These are phyloP conservation scores for Platorchestia sp. DNA, from an alignment of 1,140 invertebrate genomes.

Conservation along the genomic window DNA sequence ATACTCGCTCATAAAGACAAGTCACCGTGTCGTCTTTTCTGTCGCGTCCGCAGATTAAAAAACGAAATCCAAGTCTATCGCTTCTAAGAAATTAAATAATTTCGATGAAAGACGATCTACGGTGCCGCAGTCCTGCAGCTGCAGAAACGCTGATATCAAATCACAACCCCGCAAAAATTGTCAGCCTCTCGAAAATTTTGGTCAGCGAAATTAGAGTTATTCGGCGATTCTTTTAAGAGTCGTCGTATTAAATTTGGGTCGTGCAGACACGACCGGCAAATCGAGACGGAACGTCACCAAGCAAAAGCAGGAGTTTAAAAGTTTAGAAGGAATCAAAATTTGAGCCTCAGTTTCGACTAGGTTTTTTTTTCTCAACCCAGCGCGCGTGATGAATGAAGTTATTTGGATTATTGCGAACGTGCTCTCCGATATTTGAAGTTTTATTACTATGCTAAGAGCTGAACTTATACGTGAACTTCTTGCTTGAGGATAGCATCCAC, in stretches of 20 bases:
- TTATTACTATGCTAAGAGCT: too few relatives aligned
- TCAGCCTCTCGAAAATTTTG: neutral
- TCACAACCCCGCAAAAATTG: neutral
- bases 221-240: neutral
- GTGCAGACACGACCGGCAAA: neutral
- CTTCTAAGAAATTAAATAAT: neutral
- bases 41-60: neutral
- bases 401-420: neutral
- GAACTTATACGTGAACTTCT: too few relatives aligned
- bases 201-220: constrained; percentile 21
- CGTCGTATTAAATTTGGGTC: neutral
- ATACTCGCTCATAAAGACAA: neutral
- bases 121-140: neutral
- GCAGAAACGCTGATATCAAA: constrained; percentile 6
- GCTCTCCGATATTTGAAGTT: too few relatives aligned
- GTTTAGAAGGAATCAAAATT: neutral
- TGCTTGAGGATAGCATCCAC: too few relatives aligned
- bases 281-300: neutral
- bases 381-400: neutral
- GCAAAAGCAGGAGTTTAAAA: neutral
- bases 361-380: neutral
- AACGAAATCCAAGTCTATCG: neutral
- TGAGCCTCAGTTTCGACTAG: neutral
- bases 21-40: neutral
- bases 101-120: neutral